phyloP scores from a whole-genome alignment of 2,888 invertebrate species.

The Endotricha flammealis region DNA sequence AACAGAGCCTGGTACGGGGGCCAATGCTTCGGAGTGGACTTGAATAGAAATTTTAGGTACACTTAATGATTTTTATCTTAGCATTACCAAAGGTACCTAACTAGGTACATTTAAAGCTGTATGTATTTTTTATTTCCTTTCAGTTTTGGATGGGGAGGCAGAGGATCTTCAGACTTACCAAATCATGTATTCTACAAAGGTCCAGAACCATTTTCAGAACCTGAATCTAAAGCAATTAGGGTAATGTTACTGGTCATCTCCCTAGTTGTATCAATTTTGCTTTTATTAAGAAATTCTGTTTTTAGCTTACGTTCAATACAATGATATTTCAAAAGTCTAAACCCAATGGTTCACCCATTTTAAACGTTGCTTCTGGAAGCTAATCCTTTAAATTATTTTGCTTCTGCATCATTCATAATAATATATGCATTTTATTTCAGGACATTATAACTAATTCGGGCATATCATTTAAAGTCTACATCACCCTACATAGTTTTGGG shows the following conservation, averaged over 20 bases:
- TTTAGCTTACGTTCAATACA: not conserved
- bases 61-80: too few relatives aligned
- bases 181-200: constrained; percentile 50
- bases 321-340: too few relatives aligned
- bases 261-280: too few relatives aligned
- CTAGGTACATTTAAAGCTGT: too few relatives aligned
- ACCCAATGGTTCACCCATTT: too few relatives aligned
- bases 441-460: constrained; percentile 21
- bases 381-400: too few relatives aligned
- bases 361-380: too few relatives aligned
- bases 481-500: constrained; percentile 64
- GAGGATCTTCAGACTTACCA: constrained; percentile 53
- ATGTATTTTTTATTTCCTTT: constrained; percentile 8
- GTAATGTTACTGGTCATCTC: too few relatives aligned
- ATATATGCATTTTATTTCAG: too few relatives aligned
- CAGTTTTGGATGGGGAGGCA: constrained; percentile 57
- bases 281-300: not conserved
- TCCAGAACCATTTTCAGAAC: constrained; percentile 56
- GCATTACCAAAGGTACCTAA: too few relatives aligned
- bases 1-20: constrained; percentile 76
- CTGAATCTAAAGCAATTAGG: constrained; percentile 53
- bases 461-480: constrained; percentile 53
- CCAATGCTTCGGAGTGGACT: constrained; percentile 83
- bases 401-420: too few relatives aligned
- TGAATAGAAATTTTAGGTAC: constrained; percentile 90